Evolutionary conservation across 1,140 invertebrate species (phyloP), one percentile per base, ranked within the genome.

Genomic region (Euura saliciscinereae): DNA sequence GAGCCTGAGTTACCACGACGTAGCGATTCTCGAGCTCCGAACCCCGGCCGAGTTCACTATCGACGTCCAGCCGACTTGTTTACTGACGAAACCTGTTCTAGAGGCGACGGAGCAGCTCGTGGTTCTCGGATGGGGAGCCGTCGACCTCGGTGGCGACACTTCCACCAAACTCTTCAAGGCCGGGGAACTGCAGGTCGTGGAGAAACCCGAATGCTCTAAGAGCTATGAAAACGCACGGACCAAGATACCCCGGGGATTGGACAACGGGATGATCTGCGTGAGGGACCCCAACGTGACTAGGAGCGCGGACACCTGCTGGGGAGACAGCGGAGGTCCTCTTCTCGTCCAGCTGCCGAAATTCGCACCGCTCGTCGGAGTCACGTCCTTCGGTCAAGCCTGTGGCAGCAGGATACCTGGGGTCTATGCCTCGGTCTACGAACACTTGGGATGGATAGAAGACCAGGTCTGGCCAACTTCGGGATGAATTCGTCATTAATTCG

Each of bases 301-400:
- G 68, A 71, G 78, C 44, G 80, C 89, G 6, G 91, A 92, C 71
- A 87, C 90, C 8, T 92, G 91, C 78, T 86, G 94, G 88, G 94
- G 94, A 28, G 94, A 96, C 77, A 95, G 93, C 3, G 94, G 94
- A 45, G 93, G 93, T 0, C 92, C 92, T 0, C 77, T 93, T 8
- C 86, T 91, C 72, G 76, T 87, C 69, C 59, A 76, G 73, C 80
- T 75, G 0, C 73, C 76, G 6, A 71, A 66, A 28, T 51, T 51
- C n/a, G 67, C 80, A 13, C 85, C 83, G n/a, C 81, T 93, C 3
- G 86, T 93, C n/a, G 93, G 93, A 44, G 83, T 95, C 11, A 93
- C 92, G 6, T 92, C 93, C 1, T 92, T 92, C 79, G 93, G 93
- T 0, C 88, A 90, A 74, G 87, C 85, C 45, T 94, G 93, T 78